Evolutionary conservation across 2,888 invertebrate genomes (phyloP).

Genomic region (Drosophila sordidula): DNA sequence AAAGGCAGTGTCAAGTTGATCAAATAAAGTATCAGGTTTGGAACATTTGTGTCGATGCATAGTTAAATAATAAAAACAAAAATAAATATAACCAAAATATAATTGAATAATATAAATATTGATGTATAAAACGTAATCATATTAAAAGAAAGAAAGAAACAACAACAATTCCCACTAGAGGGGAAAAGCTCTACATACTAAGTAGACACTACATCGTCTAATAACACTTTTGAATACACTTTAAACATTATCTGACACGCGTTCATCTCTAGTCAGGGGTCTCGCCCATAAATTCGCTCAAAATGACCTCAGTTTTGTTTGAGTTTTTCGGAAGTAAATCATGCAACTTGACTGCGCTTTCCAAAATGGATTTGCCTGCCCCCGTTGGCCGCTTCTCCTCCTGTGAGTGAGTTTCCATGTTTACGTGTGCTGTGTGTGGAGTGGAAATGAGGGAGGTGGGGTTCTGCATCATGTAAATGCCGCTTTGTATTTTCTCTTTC

Average conservation of each 20-base stretch:
- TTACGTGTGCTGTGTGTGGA: slow-evolving; percentile 7
- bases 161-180: too few relatives aligned
- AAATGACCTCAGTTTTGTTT: slow-evolving; percentile 49
- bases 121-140: too few relatives aligned
- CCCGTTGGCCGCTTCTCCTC: background rate
- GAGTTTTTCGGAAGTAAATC: slow-evolving; percentile 70
- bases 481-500: slow-evolving; percentile 60
- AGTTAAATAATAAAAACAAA: too few relatives aligned
- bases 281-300: slow-evolving; percentile 38
- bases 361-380: slow-evolving; percentile 39
- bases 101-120: too few relatives aligned
- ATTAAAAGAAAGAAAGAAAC: too few relatives aligned
- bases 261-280: slow-evolving; percentile 9
- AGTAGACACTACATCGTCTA: background rate
- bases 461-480: slow-evolving; percentile 41
- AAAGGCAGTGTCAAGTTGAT: too few relatives aligned
- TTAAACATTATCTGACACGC: background rate
- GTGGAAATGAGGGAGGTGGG: background rate
- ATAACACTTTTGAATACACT: background rate
- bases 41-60: too few relatives aligned
- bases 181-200: too few relatives aligned
- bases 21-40: too few relatives aligned
- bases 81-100: too few relatives aligned
- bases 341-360: slow-evolving; percentile 67
- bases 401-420: slow-evolving; percentile 7